A percentile compares a stretch with the other conserved stretches of the same genome.
These are phyloP conservation scores for Sarcophaga subvicina DNA, from an alignment of 2,888 invertebrate genomes.

Conservation along the genomic window DNA sequence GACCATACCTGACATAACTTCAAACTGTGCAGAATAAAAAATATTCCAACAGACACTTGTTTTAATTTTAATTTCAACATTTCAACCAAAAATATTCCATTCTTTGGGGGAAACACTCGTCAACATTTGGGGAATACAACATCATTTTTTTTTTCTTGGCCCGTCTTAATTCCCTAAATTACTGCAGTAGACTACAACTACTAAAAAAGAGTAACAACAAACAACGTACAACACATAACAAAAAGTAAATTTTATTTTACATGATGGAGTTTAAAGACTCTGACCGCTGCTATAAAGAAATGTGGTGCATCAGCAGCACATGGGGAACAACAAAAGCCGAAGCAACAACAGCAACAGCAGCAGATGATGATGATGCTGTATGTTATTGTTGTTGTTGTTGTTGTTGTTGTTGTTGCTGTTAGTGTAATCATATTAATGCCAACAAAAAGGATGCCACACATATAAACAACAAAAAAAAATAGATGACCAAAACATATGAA, in stretches of 20 bases:
- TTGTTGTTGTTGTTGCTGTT: slow-evolving; percentile 6
- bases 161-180: slow-evolving; percentile 38
- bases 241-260: slow-evolving; percentile 60
- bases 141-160: slow-evolving; percentile 5
- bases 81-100: neutral
- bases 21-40: too few species aligned
- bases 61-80: neutral
- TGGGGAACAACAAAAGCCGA: neutral
- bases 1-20: too few species aligned
- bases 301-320: slow-evolving; percentile 7
- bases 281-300: slow-evolving; percentile 51
- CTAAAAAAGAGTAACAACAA: neutral
- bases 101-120: too few species aligned
- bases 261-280: slow-evolving; percentile 34
- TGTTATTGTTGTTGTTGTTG: slow-evolving; percentile 24
- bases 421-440: slow-evolving; percentile 60
- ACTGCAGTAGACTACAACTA: slow-evolving; percentile 35
- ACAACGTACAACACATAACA: neutral
- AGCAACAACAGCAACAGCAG: slow-evolving; percentile 4
- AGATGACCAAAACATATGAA: slow-evolving; percentile 69
- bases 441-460: slow-evolving; percentile 65
- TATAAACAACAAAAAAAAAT: slow-evolving; percentile 41
- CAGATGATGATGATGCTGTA: slow-evolving; percentile 21
- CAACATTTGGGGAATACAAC: neutral
- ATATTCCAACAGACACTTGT: too few species aligned